Conservation (phyloP, 2,888 invertebrate genomes). For the Agrochola macilenta region DNA sequence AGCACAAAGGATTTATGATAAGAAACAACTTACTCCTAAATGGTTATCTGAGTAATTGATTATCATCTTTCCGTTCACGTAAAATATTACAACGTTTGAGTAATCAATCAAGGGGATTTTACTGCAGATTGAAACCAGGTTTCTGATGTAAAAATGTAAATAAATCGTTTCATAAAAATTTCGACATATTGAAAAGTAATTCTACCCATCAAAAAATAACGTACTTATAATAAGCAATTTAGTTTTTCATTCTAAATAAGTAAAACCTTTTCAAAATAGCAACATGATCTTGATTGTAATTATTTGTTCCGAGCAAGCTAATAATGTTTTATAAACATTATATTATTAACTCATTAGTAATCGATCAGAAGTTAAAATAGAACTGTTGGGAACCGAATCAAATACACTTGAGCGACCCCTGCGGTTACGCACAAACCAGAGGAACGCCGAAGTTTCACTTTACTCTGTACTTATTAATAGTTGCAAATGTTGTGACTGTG, state of each 20-base stretch:
- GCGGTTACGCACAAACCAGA: slow-evolving; percentile 11
- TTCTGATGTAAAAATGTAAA: slow-evolving; percentile 37
- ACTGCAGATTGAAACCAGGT: slow-evolving; percentile 46
- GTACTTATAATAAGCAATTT: slow-evolving; percentile 38
- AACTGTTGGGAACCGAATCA: slow-evolving; percentile 50
- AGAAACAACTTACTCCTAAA: slow-evolving; percentile 41
- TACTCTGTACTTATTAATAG: slow-evolving; percentile 45
- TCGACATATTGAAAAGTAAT: slow-evolving; percentile 30
- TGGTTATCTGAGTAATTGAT: slow-evolving; percentile 51
- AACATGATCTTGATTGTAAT: slow-evolving; percentile 59
- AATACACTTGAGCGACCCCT: slow-evolving; percentile 40
- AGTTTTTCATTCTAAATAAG: slow-evolving; percentile 27
- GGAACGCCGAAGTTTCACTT: slow-evolving; percentile 45
- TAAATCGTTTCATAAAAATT: slow-evolving; percentile 34
- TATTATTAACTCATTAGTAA: slow-evolving; percentile 66
- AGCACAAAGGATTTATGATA: slow-evolving; percentile 12
- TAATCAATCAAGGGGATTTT: slow-evolving; percentile 72
- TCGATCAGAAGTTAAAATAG: slow-evolving; percentile 63
- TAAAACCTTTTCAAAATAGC: slow-evolving; percentile 45
- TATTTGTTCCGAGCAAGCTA: slow-evolving; percentile 49
- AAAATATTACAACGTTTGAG: slow-evolving; percentile 73
- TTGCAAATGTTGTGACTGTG: slow-evolving; percentile 38
- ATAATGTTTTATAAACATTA: slow-evolving; percentile 69
- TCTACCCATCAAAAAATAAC: slow-evolving; percentile 16
- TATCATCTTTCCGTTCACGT: slow-evolving; percentile 71